Evolutionary conservation across 2,888 invertebrate genomes (phyloP), one percentile per base, ranked within the genome.

Genomic region (Cheilosia vulpina): DNA sequence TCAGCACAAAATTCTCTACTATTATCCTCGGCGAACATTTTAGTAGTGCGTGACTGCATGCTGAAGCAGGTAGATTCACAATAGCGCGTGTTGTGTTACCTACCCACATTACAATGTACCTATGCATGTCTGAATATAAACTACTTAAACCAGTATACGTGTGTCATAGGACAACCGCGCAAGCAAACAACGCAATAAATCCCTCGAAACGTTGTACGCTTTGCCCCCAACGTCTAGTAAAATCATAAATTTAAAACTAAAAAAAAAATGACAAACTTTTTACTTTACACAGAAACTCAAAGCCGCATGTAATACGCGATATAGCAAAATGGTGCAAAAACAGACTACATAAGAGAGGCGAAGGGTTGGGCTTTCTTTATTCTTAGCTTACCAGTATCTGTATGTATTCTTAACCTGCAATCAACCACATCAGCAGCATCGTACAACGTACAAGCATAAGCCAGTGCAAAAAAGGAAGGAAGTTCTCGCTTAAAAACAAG

Each of bases 181-280:
- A 38, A 76, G 69, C 81, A 71, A 81, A 76, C 63, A 60, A 71
- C 45, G 69, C 65, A 69, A 81, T 71, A 81, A 71, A 81, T 65
- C 53, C 68, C 62, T 73, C 62, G 21, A 27, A 69, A 75, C 58
- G 43, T 75, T 58, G 43, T 60, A 57, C 38, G 55, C 47, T 55
- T 57, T 34, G 52, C 65, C 65, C 50, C 38, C 76, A 69, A 76
- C 69, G 57, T 58, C 41, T 71, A 71, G 58, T 27, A 38, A 81
- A 76, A 76, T 76, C 81, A 81, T 81, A 76, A 76, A 81, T 75
- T 75, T 58, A 17, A 58, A 69, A 60, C n/a, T 69, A 76, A 45
- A 17, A 58, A 68, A 65, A 75, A 75, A 45, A 50, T 69, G 69
- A 69, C 76, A 76, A 81, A 81, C 69, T 81, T 81, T 76, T 76